Percentiles rank a stretch among this genome's conserved stretches.
phyloP scores from a whole-genome alignment of 2,888 invertebrate species.

The Orthosia gracilis region DNA sequence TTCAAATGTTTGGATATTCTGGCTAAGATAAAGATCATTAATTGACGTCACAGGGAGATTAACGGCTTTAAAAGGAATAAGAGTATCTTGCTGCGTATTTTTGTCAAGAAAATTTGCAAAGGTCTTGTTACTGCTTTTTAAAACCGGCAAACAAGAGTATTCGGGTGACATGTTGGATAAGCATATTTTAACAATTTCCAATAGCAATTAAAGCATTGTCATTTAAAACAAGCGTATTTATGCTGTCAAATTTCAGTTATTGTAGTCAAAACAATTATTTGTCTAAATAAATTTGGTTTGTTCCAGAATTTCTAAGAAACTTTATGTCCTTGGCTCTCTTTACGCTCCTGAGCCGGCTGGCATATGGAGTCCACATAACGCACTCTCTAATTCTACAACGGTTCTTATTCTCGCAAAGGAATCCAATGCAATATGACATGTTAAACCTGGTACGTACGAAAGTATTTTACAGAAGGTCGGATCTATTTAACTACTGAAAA shows the following conservation, averaged over 20 bases:
- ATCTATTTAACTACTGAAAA: not conserved
- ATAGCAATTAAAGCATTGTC: not conserved
- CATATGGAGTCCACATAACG: slow-evolving; percentile 56
- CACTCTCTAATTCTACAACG: slow-evolving; percentile 51
- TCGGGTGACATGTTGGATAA: not conserved
- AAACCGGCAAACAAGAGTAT: not conserved
- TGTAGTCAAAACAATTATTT: no score
- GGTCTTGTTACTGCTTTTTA: not conserved
- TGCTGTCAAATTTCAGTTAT: not conserved
- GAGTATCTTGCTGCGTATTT: not conserved
- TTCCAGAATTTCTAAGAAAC: slow-evolving; percentile 46
- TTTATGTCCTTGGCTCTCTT: slow-evolving; percentile 52
- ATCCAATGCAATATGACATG: slow-evolving; percentile 54
- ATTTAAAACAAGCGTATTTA: not conserved
- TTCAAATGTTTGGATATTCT: slow-evolving; percentile 37
- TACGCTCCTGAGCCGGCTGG: slow-evolving; percentile 45
- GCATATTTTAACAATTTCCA: not conserved
- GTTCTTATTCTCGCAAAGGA: slow-evolving; percentile 43
- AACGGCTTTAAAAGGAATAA: slow-evolving; percentile 15
- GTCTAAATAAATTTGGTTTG: not conserved
- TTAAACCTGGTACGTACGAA: slow-evolving; percentile 46
- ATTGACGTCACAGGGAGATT: slow-evolving; percentile 40
- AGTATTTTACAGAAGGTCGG: not conserved
- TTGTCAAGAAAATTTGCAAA: not conserved
- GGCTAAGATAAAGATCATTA: slow-evolving; percentile 42